phyloP scores from a whole-genome alignment of 2,113 vertebrate species.

The Nicator chloris region DNA sequence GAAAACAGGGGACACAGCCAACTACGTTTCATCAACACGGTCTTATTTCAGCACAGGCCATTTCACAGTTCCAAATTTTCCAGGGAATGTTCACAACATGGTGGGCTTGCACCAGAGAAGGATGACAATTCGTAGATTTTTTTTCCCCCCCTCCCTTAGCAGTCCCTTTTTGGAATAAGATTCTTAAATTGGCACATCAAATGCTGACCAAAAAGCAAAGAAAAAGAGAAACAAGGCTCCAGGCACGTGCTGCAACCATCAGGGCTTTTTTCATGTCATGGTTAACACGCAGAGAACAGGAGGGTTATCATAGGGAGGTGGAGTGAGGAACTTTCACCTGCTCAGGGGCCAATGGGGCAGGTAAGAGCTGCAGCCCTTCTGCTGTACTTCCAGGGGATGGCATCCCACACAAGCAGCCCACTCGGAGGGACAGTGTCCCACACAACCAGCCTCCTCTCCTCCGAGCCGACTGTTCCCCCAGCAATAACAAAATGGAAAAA shows the following conservation, averaged over 20 bases:
- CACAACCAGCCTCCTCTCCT: neutral
- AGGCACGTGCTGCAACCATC: neutral
- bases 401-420: neutral
- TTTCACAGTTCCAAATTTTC: slow-evolving; percentile 3
- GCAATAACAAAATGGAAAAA: neutral
- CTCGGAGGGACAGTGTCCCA: neutral
- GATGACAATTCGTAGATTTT: neutral
- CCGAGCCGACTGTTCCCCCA: neutral
- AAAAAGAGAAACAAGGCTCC: neutral
- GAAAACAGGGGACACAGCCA: neutral
- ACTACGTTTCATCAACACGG: neutral
- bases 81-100: slow-evolving; percentile 4
- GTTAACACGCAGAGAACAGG: neutral
- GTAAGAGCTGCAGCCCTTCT: neutral
- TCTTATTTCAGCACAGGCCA: slow-evolving; percentile 15
- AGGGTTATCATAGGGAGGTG: neutral
- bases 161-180: neutral
- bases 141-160: neutral
- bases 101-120: neutral
- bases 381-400: neutral
- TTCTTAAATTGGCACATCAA: neutral
- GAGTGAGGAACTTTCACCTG: slow-evolving; percentile 44
- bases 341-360: neutral
- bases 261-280: neutral
- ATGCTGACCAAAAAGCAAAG: neutral